Percentiles rank a stretch among this genome's conserved stretches.
Conservation (phyloP, 2,113 vertebrate genomes). For the Theristicus caerulescens region DNA sequence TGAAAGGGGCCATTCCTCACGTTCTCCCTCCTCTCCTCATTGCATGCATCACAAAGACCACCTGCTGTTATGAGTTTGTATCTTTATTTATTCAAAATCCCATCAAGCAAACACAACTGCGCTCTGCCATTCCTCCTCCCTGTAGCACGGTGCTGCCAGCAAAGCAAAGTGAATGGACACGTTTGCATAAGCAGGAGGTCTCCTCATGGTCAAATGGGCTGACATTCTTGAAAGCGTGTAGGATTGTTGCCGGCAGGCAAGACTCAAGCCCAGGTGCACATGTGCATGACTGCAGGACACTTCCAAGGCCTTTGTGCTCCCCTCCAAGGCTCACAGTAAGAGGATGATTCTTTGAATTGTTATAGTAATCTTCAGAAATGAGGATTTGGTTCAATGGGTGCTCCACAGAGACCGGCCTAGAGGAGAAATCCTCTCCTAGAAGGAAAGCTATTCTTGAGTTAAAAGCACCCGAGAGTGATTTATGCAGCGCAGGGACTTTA, state of each 20-base stretch:
- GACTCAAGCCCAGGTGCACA: not conserved
- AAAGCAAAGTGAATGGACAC: not conserved
- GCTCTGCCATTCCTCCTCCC: not conserved
- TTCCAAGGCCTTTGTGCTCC: not conserved
- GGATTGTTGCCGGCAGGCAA: not conserved
- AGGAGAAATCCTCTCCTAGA: conserved; percentile 31
- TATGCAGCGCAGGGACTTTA: not conserved
- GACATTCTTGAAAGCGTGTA: fast-evolving
- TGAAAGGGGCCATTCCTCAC: not conserved
- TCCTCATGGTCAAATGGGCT: not conserved
- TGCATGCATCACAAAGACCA: not conserved
- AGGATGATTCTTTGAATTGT: not conserved
- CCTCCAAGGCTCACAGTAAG: not conserved
- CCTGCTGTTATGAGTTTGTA: not conserved
- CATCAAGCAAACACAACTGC: fast-evolving
- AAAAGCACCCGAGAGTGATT: not conserved
- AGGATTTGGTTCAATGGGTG: conserved; percentile 32
- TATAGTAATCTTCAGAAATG: not conserved
- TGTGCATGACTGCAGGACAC: not conserved
- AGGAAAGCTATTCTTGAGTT: not conserved
- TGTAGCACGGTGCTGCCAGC: not conserved
- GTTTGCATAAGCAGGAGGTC: not conserved
- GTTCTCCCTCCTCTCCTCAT: not conserved
- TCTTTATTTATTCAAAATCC: not conserved
- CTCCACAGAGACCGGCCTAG: not conserved